Percentiles rank a stretch among this genome's conserved stretches.
These are phyloP conservation scores for Pachycephus smyrnensis DNA, from an alignment of 2,888 invertebrate genomes.

Conservation along the genomic window DNA sequence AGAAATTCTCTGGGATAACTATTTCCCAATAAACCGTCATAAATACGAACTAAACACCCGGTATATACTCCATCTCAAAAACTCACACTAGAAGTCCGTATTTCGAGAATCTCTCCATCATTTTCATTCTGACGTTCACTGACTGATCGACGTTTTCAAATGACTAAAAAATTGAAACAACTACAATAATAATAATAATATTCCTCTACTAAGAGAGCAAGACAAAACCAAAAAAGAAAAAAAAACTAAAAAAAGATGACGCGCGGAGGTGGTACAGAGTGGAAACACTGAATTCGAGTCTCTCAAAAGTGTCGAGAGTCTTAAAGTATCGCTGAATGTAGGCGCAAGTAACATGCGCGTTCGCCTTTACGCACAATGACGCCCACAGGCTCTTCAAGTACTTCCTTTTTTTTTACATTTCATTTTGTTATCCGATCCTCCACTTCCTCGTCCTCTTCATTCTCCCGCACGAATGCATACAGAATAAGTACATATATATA, in stretches of 20 bases:
- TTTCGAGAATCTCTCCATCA: no score
- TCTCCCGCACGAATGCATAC: slow-evolving; percentile 14
- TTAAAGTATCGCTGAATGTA: slow-evolving; percentile 17
- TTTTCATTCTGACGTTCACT: no score
- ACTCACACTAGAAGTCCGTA: no score
- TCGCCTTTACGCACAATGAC: slow-evolving; percentile 27
- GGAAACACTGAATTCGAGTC: not conserved
- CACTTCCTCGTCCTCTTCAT: not conserved
- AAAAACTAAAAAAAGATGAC: not conserved
- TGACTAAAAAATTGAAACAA: no score
- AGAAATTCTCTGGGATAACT: no score
- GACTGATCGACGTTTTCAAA: no score
- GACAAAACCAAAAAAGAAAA: no score
- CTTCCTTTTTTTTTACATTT: slow-evolving; percentile 14
- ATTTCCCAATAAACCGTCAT: no score
- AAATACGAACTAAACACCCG: no score
- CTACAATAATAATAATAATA: no score
- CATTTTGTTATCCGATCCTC: not conserved
- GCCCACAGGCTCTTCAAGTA: slow-evolving; percentile 20
- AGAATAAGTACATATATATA: slow-evolving; percentile 9
- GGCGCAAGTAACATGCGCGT: slow-evolving; percentile 17
- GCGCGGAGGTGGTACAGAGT: not conserved
- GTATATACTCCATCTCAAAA: no score
- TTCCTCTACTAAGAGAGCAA: no score
- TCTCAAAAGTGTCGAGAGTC: not conserved